Evolutionary conservation across 2,888 invertebrate species (phyloP), one percentile per base, ranked within the genome.

Genomic region (Drosophila mayaguana): DNA sequence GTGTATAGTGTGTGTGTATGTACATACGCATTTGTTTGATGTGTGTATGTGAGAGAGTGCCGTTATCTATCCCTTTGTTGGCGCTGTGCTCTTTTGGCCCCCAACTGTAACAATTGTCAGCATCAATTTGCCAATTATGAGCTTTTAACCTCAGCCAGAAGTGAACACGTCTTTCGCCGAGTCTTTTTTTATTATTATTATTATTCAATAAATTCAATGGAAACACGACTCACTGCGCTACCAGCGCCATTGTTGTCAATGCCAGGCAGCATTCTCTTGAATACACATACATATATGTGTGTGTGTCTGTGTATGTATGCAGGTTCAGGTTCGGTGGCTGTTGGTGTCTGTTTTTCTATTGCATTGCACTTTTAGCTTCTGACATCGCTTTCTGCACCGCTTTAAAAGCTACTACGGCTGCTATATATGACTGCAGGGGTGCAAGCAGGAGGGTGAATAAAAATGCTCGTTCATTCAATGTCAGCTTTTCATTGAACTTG

Each of bases 401-500:
- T 75, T 69, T 72, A 60, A 72, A 75, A 79, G 79, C 77, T 81
- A 62, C 53, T 50, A 40, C 38, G 9, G 32, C 11, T 45, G 40
- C 42, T 48, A 11, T 28, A 25, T 38, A 12, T 22, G n/a, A 16
- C 40, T 42, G 28, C 18, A 62, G 7, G 57, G 18, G 36, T 38
- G 48, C 12, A 14, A 22, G 56, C 20, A 7, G 55, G 46, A 38
- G 9, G 45, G 45, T 22, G 14, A 14, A 14, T 51, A 36, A 66
- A 32, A 34, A 59, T 45, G 20, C 40, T 68, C 36, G 60, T 63
- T n/a, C 57, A 65, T 80, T 78, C 87, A 87, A 83, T 87, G 82
- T 72, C 87, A 82, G 76, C 72, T 76, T 82, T 82, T 71, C 80
- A 87, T 84, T 85, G 84, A 85, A 85, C 84, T 85, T 85, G 84